Evolutionary conservation across 2,797 vertebrate species (phyloP).

Genomic region (Xiphophorus birchmanni): DNA sequence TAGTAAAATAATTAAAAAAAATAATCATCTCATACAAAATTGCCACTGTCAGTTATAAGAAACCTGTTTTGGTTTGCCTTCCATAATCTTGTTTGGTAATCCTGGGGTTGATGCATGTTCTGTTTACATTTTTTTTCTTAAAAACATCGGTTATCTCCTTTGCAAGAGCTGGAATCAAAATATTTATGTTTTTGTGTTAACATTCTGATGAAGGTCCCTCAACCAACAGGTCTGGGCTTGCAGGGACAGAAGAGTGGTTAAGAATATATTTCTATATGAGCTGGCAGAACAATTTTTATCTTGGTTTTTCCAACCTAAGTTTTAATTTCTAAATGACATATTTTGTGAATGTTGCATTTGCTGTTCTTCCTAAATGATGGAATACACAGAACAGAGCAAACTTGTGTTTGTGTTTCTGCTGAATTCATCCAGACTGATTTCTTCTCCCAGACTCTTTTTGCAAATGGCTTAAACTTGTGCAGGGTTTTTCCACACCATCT

Average conservation of each 20-base stretch:
- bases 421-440: neutral
- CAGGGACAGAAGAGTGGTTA: neutral
- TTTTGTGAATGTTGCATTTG: neutral
- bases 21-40: neutral
- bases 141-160: neutral
- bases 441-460: neutral
- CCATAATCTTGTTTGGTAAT: neutral
- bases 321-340: neutral
- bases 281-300: neutral
- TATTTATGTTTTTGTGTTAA: neutral
- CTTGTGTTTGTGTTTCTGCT: conserved; percentile 2
- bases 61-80: neutral
- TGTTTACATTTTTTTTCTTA: neutral
- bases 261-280: neutral
- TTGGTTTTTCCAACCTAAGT: neutral
- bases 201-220: neutral
- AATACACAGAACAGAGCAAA: neutral
- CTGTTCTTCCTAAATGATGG: neutral
- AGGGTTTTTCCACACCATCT: conserved; percentile 34
- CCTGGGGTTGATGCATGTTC: neutral
- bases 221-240: conserved; percentile 29
- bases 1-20: too few relatives aligned
- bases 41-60: neutral
- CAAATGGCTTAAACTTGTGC: conserved; percentile 24
- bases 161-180: neutral